Evolutionary conservation across 1,140 invertebrate species (phyloP), one percentile per base, ranked within the genome.

Genomic region (Penaeus vannamei): DNA sequence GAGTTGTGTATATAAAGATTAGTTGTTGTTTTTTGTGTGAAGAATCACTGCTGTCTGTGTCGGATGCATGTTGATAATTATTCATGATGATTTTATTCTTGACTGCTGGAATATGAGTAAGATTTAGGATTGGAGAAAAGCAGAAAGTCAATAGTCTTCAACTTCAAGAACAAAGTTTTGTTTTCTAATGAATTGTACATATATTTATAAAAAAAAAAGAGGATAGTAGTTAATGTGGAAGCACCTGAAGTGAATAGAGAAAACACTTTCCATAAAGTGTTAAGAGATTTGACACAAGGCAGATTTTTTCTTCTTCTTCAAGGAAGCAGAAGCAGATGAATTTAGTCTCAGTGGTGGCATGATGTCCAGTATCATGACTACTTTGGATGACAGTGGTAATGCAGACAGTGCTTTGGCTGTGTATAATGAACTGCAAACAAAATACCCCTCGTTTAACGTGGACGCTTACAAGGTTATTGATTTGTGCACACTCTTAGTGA

Each of bases 381-480:
- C 86, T 0, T 87, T 81, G 26, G 14, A 69, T 22, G 59, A 20
- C 14, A 53, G 32, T 3, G 17, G 29, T n/a, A 81, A 82, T 22
- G 42, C 53, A 29, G 36, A 87, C 26, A 79, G 61, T 29, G 86
- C 86, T 53, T 8, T 87, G 23, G 61, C 66, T 26, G 62, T 87
- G 23, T 82, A 32, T 20, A 23, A 12, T 32, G 42, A 17, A 8
- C 53, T 87, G 29, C 36, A 46, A 26, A 60, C n/a, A 23, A 42
- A 80, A 32, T 46, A 87, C 62, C 79, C 86, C 46, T 53, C 32
- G 20, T 87, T 87, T 60, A 61, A 60, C 7, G 19, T 87, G 36
- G 86, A 87, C 42, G 59, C 32, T 53, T 87, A 81, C 46, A 87
- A 87, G 59, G 62, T 87, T 12, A 81, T 87, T 62, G 86, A 87